Evolutionary conservation across 2,797 vertebrate genomes (phyloP).

Genomic region (Smutsia gigantea): DNA sequence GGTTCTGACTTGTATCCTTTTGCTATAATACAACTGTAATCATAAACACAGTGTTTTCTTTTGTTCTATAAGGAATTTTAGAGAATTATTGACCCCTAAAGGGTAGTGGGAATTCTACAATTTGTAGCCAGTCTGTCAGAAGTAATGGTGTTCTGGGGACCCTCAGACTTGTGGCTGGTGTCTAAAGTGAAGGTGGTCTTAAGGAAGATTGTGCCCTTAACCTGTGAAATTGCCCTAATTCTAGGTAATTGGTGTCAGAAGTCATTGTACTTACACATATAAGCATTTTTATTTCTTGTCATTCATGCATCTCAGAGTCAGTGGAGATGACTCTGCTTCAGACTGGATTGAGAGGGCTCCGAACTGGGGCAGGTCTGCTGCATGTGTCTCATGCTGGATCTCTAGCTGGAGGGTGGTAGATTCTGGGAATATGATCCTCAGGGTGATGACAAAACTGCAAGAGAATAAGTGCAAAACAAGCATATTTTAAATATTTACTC

Average conservation of each 20-base stretch:
- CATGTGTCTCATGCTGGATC: not conserved
- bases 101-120: not conserved
- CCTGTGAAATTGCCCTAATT: not conserved
- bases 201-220: not conserved
- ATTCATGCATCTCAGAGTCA: not conserved
- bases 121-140: not conserved
- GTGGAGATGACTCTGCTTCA: not conserved
- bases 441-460: not conserved
- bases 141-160: not conserved
- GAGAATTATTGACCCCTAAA: not conserved
- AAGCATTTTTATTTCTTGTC: not conserved
- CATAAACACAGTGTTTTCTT: not conserved
- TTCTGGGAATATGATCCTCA: accelerated
- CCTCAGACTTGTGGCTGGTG: not conserved
- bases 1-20: not conserved
- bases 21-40: not conserved
- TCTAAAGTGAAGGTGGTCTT: not conserved
- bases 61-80: not conserved
- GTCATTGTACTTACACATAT: not conserved
- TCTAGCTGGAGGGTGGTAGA: no score
- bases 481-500: not conserved
- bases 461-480: not conserved
- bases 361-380: not conserved
- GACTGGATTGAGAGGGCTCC: not conserved
- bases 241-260: not conserved